Percentiles rank a stretch among this genome's conserved stretches.
Conservation (phyloP, 2,113 vertebrate species). For the Apodemus speciosus region DNA sequence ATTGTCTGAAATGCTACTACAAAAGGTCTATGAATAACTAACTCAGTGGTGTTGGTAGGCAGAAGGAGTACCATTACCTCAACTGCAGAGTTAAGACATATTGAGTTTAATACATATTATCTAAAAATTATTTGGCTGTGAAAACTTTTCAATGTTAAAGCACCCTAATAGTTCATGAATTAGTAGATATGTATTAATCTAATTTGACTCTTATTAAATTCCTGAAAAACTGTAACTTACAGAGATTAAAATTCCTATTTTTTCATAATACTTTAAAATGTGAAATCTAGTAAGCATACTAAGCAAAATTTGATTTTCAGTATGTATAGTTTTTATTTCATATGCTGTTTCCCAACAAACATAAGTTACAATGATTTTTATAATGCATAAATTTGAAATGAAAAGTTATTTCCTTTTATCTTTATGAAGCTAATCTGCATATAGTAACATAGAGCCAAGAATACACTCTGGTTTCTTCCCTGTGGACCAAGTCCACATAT, state of each 20-base stretch:
- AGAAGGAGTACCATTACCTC: background rate
- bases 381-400: background rate
- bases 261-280: background rate
- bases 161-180: background rate
- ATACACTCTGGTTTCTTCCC: background rate
- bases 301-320: background rate
- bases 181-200: background rate
- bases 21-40: background rate
- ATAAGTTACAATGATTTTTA: background rate
- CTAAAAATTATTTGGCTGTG: background rate
- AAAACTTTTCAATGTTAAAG: background rate
- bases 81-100: background rate
- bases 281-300: background rate
- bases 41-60: accelerated
- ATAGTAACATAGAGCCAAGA: background rate
- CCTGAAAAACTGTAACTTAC: background rate
- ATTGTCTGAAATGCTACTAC: background rate
- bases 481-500: background rate
- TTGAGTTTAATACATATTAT: background rate
- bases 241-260: background rate
- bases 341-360: background rate
- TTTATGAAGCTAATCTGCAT: background rate
- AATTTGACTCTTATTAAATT: constrained; percentile 3
- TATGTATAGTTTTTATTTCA: background rate
- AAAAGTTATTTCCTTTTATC: background rate